Conservation (phyloP, 2,888 invertebrate species). For the Saturnia japonica region DNA sequence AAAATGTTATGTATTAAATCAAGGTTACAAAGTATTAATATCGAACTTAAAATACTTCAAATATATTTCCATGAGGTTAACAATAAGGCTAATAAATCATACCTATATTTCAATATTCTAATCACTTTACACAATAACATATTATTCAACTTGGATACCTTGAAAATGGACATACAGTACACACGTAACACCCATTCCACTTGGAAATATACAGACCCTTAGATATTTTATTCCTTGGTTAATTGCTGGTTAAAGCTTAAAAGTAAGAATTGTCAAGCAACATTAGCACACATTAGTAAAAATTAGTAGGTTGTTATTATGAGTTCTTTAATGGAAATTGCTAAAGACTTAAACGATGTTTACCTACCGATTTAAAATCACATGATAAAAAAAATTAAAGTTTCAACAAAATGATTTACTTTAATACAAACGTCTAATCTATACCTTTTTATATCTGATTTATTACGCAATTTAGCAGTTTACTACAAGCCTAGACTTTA, state of each 20-base stretch:
- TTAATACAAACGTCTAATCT: background rate
- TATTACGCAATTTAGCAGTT: slow-evolving; percentile 21
- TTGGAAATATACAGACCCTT: background rate
- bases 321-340: too few species aligned
- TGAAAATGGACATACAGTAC: too few species aligned
- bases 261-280: too few species aligned
- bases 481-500: slow-evolving; percentile 48
- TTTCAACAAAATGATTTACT: background rate
- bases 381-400: too few species aligned
- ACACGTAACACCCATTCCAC: too few species aligned
- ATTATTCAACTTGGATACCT: background rate
- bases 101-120: too few species aligned
- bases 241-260: background rate
- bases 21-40: background rate
- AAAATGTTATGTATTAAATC: background rate
- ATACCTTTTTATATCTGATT: slow-evolving; percentile 19
- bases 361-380: too few species aligned
- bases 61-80: background rate
- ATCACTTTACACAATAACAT: background rate
- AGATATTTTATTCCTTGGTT: background rate
- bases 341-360: too few species aligned
- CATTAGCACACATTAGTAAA: too few species aligned
- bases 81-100: too few species aligned
- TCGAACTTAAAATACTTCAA: background rate
- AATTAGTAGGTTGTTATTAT: too few species aligned